A percentile compares a stretch with the other conserved stretches of the same genome.
Evolutionary conservation across 2,888 invertebrate genomes (phyloP).

Genomic region (Hirtodrosophila histrioides): DNA sequence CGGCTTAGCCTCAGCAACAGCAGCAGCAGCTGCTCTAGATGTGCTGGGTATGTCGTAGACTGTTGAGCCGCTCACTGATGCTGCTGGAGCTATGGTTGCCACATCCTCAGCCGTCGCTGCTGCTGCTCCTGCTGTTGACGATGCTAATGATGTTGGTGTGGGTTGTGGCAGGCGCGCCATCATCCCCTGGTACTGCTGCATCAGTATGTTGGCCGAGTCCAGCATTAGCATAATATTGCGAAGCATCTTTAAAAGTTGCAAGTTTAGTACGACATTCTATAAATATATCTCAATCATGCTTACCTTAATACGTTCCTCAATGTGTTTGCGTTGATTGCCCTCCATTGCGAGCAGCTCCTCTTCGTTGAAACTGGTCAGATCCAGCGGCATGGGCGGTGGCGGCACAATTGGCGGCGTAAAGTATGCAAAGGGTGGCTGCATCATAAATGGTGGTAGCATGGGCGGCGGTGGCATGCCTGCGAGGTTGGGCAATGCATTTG

Average conservation of each 20-base stretch:
- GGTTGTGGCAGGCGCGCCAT: conserved; percentile 86
- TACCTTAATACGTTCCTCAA: conserved; percentile 95
- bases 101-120: conserved; percentile 30
- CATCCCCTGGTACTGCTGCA: conserved; percentile 95
- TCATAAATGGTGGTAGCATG: conserved; percentile 83
- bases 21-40: conserved; percentile 64
- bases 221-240: conserved; percentile 94
- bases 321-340: conserved; percentile 92
- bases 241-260: conserved; percentile 87
- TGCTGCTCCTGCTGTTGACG: conserved; percentile 8
- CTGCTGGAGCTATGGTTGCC: conserved; percentile 5
- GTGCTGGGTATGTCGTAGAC: conserved; percentile 63
- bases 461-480: conserved; percentile 49
- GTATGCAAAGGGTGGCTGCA: conserved; percentile 86
- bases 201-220: conserved; percentile 96
- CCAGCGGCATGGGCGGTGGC: conserved; percentile 91
- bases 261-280: no score
- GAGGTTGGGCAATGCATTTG: conserved; percentile 50
- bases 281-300: conserved; percentile 44
- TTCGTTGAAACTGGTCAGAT: conserved; percentile 89
- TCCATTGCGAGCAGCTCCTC: conserved; percentile 96
- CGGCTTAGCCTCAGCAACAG: conserved; percentile 26
- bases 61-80: conserved; percentile 28
- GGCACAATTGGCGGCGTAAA: conserved; percentile 86
- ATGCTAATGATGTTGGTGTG: conserved; percentile 3